Base-by-base conservation (phyloP, 1,140 invertebrate species). In the Tribolium madens region DNA sequence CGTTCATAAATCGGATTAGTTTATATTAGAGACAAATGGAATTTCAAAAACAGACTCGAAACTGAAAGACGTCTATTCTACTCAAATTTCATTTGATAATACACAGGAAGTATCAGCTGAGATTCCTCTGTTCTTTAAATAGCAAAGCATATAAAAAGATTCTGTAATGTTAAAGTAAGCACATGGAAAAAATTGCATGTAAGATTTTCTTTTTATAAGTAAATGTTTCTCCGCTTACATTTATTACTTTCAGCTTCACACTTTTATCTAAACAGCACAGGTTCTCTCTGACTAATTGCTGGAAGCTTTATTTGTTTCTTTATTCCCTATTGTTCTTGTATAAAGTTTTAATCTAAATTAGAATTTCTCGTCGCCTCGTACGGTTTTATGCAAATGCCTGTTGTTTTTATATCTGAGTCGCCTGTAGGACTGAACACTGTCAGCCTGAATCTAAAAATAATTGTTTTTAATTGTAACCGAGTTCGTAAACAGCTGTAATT, bases 301-400 rank as follows among this genome's bases (percentile, higher is more conserved):
- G 50, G n/a, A 42, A 50, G 36, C 71, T 76, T 76, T 76, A 76
- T 76, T 76, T 76, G 69, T 73, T 76, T 64, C 52, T 76, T 76
- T 73, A 52, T 57, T 74, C 72, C 21, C 75, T 68, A 73, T 76
- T 79, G 74, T 76, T 76, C 74, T 73, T 76, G 70, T 53, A 60
- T 76, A 79, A 76, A 78, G 69, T 76, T 79, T 79, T 53, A 60
- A 76, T 79, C 50, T 76, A 73, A 79, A 79, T 76, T 76, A 76
- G 74, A 76, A 76, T 69, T 78, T 71, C 26, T 13, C 53, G 69
- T 42, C 69, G 68, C 70, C 60, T 76, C 69, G 52, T 76, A 76
- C 70, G 75, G 71, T 60, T 73, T 76, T 76, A 79, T 79, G 78
- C 75, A 79, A 79, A 79, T 79, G 64, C 42, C 9, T 64, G 31